A percentile compares a stretch with the other conserved stretches of the same genome.
Evolutionary conservation across 2,797 vertebrate genomes (phyloP).

Genomic region (Malurus splendens): DNA sequence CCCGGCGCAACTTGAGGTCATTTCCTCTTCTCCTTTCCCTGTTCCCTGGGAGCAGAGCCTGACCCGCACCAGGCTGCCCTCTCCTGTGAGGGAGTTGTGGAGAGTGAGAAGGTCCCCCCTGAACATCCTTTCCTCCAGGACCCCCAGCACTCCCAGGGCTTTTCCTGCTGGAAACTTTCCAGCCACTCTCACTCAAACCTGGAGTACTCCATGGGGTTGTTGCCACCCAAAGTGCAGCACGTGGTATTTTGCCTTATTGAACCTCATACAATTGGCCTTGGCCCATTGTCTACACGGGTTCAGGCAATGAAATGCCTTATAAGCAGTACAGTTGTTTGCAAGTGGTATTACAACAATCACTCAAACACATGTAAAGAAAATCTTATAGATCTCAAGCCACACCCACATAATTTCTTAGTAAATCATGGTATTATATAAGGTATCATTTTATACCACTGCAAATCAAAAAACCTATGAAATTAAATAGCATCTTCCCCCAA

Average conservation of each 20-base stretch:
- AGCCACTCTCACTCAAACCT: background rate
- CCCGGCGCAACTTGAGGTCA: background rate
- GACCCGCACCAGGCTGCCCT: rapidly evolving
- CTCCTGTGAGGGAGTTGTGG: background rate
- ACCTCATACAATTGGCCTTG: background rate
- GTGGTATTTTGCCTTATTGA: background rate
- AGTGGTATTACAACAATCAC: background rate
- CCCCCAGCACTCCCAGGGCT: background rate
- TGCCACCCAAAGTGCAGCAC: background rate
- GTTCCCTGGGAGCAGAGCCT: background rate
- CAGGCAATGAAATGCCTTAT: background rate
- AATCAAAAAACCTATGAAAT: background rate
- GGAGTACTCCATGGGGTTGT: background rate
- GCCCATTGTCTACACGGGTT: too few species aligned
- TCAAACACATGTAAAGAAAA: background rate
- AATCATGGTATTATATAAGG: background rate
- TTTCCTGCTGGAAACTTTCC: background rate
- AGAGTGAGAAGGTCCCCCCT: background rate
- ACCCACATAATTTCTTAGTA: background rate
- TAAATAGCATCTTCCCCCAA: background rate
- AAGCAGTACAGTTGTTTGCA: background rate
- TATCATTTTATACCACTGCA: background rate
- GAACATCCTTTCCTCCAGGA: background rate
- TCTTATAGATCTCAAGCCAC: background rate
- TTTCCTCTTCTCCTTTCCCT: background rate